Percentiles rank a stretch among this genome's conserved stretches.
These are phyloP conservation scores for Microtus montanus DNA, from an alignment of 2,113 vertebrate species.

Conservation along the genomic window DNA sequence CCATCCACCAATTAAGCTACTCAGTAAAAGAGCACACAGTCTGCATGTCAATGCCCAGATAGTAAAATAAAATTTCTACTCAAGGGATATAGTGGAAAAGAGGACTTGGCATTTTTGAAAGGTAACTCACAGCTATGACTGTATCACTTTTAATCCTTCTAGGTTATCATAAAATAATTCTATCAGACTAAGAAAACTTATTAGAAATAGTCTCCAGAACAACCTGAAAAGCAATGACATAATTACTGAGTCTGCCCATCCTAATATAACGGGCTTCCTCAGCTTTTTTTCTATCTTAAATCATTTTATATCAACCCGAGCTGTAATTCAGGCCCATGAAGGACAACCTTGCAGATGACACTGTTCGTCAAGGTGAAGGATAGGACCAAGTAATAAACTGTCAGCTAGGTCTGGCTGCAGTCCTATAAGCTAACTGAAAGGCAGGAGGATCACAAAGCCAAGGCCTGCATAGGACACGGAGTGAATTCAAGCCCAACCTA, in stretches of 20 bases:
- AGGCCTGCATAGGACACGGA: background rate
- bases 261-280: background rate
- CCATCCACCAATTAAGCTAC: background rate
- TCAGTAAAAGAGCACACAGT: background rate
- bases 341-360: background rate
- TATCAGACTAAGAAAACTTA: background rate
- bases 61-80: slow-evolving; percentile 1
- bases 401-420: background rate
- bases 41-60: background rate
- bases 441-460: background rate
- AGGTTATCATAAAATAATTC: slow-evolving; percentile 6
- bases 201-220: slow-evolving; percentile 29
- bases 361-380: background rate
- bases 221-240: slow-evolving; percentile 32
- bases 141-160: background rate
- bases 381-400: background rate
- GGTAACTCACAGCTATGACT: background rate
- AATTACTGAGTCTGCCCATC: background rate
- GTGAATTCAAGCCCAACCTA: background rate
- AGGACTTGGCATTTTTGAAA: background rate
- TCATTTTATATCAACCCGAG: background rate
- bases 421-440: background rate
- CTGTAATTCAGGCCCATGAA: background rate
- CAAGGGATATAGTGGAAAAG: background rate
- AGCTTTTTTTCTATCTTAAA: slow-evolving; percentile 25